Evolutionary conservation across 2,113 vertebrate genomes (phyloP).

Genomic region (Rhabdornis inornatus): DNA sequence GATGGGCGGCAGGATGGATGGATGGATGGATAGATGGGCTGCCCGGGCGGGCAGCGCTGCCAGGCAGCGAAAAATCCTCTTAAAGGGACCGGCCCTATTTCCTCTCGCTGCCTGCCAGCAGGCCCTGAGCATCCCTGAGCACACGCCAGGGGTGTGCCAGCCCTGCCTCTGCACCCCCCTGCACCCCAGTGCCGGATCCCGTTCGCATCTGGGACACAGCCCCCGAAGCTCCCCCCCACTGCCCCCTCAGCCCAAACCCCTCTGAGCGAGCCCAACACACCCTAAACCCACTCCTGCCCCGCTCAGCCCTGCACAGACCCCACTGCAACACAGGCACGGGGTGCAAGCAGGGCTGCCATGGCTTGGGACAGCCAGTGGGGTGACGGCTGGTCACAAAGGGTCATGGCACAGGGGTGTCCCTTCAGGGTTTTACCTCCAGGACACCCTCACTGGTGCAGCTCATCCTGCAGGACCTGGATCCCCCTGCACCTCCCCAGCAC

Average conservation of each 20-base stretch:
- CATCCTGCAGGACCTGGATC: background rate
- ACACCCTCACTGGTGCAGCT: background rate
- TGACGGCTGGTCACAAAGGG: background rate
- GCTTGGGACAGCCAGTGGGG: background rate
- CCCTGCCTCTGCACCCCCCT: background rate
- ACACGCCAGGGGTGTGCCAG: background rate
- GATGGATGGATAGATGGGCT: background rate
- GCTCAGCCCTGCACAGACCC: background rate
- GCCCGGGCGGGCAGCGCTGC: slow-evolving; percentile 2
- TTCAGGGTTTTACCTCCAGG: background rate
- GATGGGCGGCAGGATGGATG: background rate
- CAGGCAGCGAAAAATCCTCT: slow-evolving; percentile 27
- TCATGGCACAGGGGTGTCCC: fast-evolving
- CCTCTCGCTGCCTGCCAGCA: background rate
- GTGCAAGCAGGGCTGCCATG: fast-evolving
- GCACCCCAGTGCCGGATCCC: background rate
- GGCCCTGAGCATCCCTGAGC: background rate
- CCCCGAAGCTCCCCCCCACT: fast-evolving
- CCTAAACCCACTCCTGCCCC: fast-evolving
- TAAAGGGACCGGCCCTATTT: slow-evolving; percentile 45
- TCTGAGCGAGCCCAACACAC: fast-evolving
- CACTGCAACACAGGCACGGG: fast-evolving
- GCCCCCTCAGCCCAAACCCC: too few relatives aligned
- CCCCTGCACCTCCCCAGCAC: background rate
- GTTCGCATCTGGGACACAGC: fast-evolving